These are phyloP conservation scores for Jacana jacana DNA, from an alignment of 2,113 vertebrate species.

Conservation along the genomic window DNA sequence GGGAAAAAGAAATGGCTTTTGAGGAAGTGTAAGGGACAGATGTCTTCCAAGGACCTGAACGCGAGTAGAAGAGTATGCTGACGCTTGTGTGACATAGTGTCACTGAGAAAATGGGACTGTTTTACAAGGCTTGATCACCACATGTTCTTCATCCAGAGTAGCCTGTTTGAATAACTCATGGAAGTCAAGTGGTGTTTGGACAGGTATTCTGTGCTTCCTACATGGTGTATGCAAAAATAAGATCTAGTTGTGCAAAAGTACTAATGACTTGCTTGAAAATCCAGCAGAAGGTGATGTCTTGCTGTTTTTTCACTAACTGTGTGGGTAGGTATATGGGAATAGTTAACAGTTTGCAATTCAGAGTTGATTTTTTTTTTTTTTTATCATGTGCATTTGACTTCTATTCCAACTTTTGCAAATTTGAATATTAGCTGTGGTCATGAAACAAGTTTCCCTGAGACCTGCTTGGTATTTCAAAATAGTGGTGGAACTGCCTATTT, in stretches of 20 bases:
- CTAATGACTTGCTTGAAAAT: background rate
- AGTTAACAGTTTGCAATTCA: background rate
- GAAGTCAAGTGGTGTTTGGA: rapidly evolving
- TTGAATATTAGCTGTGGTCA: background rate
- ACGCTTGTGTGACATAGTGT: rapidly evolving
- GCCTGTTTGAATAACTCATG: background rate
- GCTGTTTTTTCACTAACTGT: background rate
- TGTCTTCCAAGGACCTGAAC: background rate
- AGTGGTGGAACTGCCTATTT: background rate
- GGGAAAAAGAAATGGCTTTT: background rate
- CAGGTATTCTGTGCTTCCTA: background rate
- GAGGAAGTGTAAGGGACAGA: background rate
- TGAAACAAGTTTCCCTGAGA: background rate
- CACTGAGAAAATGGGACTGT: background rate
- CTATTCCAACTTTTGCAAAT: background rate
- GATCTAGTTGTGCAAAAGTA: background rate
- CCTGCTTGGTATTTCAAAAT: background rate
- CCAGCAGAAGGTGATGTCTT: background rate
- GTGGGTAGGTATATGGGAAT: background rate
- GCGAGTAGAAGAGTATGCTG: background rate
- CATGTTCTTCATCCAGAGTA: background rate
- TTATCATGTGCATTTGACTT: background rate
- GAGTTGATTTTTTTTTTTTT: background rate
- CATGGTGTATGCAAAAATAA: background rate
- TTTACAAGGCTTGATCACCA: background rate